These are phyloP conservation scores for Campylorhamphus procurvoides DNA, from an alignment of 2,113 vertebrate genomes.

Conservation along the genomic window DNA sequence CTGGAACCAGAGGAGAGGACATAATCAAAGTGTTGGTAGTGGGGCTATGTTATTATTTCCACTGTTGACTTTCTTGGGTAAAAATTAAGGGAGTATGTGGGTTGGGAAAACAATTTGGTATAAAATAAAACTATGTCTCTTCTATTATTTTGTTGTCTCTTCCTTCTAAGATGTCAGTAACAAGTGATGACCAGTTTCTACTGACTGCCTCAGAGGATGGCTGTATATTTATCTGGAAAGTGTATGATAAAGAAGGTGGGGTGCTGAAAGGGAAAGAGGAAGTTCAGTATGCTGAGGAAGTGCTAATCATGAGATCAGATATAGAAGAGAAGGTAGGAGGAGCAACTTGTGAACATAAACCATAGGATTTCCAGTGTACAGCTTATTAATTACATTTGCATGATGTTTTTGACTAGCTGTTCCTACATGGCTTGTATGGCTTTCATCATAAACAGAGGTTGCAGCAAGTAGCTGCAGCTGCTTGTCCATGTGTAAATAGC, in stretches of 20 bases:
- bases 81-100: neutral
- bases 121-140: neutral
- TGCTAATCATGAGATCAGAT: slow-evolving; percentile 89
- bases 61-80: neutral
- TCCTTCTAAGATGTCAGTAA: slow-evolving; percentile 83
- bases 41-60: neutral
- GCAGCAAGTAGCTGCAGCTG: neutral
- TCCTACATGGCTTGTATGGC: neutral
- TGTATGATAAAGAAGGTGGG: slow-evolving; percentile 83
- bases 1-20: neutral
- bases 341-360: neutral
- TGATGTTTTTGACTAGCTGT: neutral
- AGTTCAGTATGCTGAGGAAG: slow-evolving; percentile 85
- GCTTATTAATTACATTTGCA: neutral
- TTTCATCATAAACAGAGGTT: neutral
- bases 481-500: neutral
- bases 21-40: neutral
- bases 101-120: neutral
- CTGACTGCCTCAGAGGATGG: slow-evolving; percentile 87
- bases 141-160: neutral
- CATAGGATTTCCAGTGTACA: neutral
- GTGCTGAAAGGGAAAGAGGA: slow-evolving; percentile 80
- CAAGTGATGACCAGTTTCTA: slow-evolving; percentile 87
- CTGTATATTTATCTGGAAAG: slow-evolving; percentile 88
- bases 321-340: slow-evolving; percentile 89